A percentile compares a stretch with the other conserved stretches of the same genome.
These are phyloP conservation scores for Eupithecia dodoneata DNA, from an alignment of 2,888 invertebrate genomes.

Conservation along the genomic window DNA sequence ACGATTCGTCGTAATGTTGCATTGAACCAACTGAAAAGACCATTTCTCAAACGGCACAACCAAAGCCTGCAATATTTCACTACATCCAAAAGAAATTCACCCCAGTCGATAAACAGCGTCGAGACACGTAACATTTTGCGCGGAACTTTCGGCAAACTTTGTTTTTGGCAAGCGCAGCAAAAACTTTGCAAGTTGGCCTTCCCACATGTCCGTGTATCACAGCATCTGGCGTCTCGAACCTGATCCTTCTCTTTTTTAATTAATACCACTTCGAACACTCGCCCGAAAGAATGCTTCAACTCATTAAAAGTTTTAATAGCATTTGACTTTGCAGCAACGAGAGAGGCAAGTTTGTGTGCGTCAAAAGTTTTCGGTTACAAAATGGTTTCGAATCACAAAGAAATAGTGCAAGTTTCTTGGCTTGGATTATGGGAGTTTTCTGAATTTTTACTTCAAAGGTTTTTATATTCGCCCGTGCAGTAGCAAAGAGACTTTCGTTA, in stretches of 20 bases:
- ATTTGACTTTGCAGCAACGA: slow-evolving; percentile 71
- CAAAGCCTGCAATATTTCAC: slow-evolving; percentile 34
- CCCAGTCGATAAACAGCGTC: slow-evolving; percentile 43
- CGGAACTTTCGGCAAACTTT: slow-evolving; percentile 51
- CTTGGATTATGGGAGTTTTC: slow-evolving; percentile 36
- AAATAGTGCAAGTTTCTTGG: slow-evolving; percentile 52
- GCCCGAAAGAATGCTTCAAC: slow-evolving; percentile 80
- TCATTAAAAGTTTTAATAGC: slow-evolving; percentile 84
- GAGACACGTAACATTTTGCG: slow-evolving; percentile 49
- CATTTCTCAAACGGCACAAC: slow-evolving; percentile 19
- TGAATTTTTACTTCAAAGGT: slow-evolving; percentile 34
- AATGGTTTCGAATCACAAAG: slow-evolving; percentile 51
- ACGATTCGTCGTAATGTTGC: background rate
- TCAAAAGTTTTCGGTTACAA: slow-evolving; percentile 66
- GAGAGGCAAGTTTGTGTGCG: slow-evolving; percentile 72
- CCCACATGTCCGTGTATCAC: slow-evolving; percentile 49
- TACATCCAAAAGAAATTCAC: slow-evolving; percentile 37
- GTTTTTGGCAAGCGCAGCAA: slow-evolving; percentile 55
- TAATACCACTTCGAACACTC: slow-evolving; percentile 82
- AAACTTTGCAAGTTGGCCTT: slow-evolving; percentile 46
- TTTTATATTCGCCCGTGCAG: slow-evolving; percentile 14
- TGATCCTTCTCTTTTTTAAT: slow-evolving; percentile 80
- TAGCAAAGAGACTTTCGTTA: slow-evolving; percentile 12
- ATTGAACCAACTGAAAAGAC: slow-evolving; percentile 5
- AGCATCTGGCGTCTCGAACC: slow-evolving; percentile 57